Percentiles rank a stretch among this genome's conserved stretches.
phyloP scores from a whole-genome alignment of 2,888 invertebrate genomes.

The Yponomeuta cagnagella region DNA sequence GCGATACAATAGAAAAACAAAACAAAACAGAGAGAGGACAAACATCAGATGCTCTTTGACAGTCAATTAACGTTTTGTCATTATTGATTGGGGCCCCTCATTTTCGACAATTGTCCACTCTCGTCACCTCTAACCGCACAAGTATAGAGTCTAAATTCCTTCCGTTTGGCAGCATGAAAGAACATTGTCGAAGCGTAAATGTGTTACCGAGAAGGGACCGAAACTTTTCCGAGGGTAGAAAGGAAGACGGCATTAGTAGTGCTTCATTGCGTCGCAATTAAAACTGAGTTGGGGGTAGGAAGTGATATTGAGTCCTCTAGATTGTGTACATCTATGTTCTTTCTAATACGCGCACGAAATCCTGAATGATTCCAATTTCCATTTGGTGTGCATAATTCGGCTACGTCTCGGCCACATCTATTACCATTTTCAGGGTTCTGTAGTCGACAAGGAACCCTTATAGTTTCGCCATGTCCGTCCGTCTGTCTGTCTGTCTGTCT shows the following conservation, averaged over 20 bases:
- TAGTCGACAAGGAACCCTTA: too few relatives aligned
- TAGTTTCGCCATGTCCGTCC: too few relatives aligned
- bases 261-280: slow-evolving; percentile 73
- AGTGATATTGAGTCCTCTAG: background rate
- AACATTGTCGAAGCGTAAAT: slow-evolving; percentile 24
- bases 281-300: slow-evolving; percentile 40
- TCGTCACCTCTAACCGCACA: background rate
- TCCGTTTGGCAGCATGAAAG: background rate
- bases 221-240: slow-evolving; percentile 23
- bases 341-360: too few relatives aligned
- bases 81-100: slow-evolving; percentile 43
- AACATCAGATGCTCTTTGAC: slow-evolving; percentile 38
- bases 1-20: background rate
- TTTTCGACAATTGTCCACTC: background rate
- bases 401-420: too few relatives aligned
- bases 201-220: slow-evolving; percentile 30
- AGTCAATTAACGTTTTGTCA: slow-evolving; percentile 36
- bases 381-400: too few relatives aligned
- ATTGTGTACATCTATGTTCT: too few relatives aligned
- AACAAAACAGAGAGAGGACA: slow-evolving; percentile 15
- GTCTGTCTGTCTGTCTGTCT: too few relatives aligned
- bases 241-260: slow-evolving; percentile 50
- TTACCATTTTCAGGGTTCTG: too few relatives aligned
- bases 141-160: background rate
- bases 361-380: too few relatives aligned